These are phyloP conservation scores for Axis porcinus DNA, from an alignment of 2,113 vertebrate genomes.

Conservation along the genomic window DNA sequence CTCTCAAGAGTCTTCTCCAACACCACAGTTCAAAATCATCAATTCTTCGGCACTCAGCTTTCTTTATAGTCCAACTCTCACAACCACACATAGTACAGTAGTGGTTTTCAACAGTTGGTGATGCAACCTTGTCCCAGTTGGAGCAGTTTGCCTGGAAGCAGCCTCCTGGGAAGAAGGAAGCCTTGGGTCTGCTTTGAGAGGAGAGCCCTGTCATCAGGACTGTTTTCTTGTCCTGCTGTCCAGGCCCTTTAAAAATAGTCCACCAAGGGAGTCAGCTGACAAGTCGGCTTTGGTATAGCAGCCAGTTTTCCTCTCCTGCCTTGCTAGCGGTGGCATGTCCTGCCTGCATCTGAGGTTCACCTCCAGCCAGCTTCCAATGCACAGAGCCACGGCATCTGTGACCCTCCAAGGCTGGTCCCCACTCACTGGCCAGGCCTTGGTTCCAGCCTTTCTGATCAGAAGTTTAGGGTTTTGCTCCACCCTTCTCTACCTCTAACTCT, in stretches of 20 bases:
- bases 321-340: fast-evolving
- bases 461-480: not conserved
- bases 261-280: not conserved
- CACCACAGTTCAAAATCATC: not conserved
- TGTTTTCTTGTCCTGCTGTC: not conserved
- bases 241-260: not conserved
- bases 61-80: not conserved
- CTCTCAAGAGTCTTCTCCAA: not conserved
- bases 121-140: not conserved
- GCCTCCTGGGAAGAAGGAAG: not conserved
- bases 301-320: not conserved
- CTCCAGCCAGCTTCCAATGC: not conserved
- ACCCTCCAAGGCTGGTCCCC: not conserved
- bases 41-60: not conserved
- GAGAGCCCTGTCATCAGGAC: not conserved
- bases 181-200: not conserved
- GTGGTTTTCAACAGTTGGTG: not conserved
- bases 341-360: not conserved
- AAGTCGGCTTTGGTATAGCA: not conserved
- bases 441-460: not conserved
- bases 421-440: not conserved
- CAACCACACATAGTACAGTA: not conserved
- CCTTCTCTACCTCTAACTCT: not conserved
- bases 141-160: not conserved
- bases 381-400: not conserved